phyloP scores from a whole-genome alignment of 1,140 invertebrate species.

The Eubasilissa regina region DNA sequence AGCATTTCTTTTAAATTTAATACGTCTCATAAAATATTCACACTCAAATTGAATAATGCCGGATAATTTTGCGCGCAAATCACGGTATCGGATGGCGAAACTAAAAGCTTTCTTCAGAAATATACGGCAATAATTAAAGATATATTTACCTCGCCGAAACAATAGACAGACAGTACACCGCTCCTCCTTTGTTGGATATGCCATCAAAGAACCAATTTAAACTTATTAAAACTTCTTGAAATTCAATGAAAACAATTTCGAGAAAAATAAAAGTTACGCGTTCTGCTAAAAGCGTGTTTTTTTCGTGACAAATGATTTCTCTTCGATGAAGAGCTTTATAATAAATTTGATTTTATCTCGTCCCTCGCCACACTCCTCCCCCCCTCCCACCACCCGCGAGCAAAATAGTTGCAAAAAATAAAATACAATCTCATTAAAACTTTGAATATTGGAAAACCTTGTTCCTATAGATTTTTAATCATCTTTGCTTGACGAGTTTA shows the following conservation, averaged over 20 bases:
- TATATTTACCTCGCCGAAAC: not conserved
- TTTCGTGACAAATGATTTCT: constrained; percentile 11
- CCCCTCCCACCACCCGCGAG: too few species aligned
- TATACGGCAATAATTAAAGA: not conserved
- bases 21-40: too few species aligned
- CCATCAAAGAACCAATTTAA: constrained; percentile 27
- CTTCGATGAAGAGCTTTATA: constrained; percentile 15
- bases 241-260: constrained; percentile 27
- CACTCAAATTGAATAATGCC: too few species aligned
- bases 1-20: too few species aligned
- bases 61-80: too few species aligned
- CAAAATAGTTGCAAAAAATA: constrained; percentile 3
- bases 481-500: constrained; percentile 17
- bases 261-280: constrained; percentile 3
- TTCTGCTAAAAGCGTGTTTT: constrained; percentile 3
- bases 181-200: constrained; percentile 12
- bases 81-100: too few species aligned
- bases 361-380: not conserved
- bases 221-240: constrained; percentile 27
- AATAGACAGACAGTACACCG: not conserved
- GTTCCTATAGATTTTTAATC: not conserved
- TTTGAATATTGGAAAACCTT: constrained; percentile 17
- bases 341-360: constrained; percentile 18
- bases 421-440: constrained; percentile 27
- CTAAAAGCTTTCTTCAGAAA: too few species aligned